Conservation (phyloP, 2,888 invertebrate species). For the Physocephala rufipes region DNA sequence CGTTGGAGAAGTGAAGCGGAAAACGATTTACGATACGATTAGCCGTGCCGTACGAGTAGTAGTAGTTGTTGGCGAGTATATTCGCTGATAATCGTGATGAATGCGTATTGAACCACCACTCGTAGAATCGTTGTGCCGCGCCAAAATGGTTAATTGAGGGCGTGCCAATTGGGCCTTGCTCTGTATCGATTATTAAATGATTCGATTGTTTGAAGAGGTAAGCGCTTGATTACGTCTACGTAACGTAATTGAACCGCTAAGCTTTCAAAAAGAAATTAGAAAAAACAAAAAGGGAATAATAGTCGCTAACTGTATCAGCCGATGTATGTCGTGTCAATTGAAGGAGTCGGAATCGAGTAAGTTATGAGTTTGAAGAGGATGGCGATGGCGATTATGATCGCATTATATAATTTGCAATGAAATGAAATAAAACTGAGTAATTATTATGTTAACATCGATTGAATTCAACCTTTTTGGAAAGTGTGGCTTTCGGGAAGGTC, state of each 20-base stretch:
- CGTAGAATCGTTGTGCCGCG: not conserved
- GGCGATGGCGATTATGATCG: too few species aligned
- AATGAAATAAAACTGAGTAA: constrained; percentile 47
- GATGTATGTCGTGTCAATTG: too few species aligned
- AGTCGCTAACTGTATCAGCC: too few species aligned
- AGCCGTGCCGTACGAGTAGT: too few species aligned
- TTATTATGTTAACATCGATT: constrained; percentile 44
- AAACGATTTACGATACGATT: too few species aligned
- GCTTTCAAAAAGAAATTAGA: constrained; percentile 25
- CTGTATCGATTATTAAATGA: constrained; percentile 34
- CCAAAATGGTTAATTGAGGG: constrained; percentile 51
- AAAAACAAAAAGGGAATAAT: constrained; percentile 37
- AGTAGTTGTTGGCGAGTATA: not conserved
- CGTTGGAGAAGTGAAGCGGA: not conserved
- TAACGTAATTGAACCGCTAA: constrained; percentile 1
- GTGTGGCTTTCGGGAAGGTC: too few species aligned
- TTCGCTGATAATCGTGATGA: not conserved
- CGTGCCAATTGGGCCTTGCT: constrained; percentile 41
- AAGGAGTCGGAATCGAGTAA: too few species aligned
- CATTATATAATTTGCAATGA: constrained; percentile 44
- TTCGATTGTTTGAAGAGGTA: constrained; percentile 37
- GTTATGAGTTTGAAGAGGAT: too few species aligned
- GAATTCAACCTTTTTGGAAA: too few species aligned
- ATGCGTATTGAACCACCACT: too few species aligned
- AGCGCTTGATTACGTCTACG: constrained; percentile 24